Conservation (phyloP, 2,888 invertebrate species). For the Sarcophaga rosellei region DNA sequence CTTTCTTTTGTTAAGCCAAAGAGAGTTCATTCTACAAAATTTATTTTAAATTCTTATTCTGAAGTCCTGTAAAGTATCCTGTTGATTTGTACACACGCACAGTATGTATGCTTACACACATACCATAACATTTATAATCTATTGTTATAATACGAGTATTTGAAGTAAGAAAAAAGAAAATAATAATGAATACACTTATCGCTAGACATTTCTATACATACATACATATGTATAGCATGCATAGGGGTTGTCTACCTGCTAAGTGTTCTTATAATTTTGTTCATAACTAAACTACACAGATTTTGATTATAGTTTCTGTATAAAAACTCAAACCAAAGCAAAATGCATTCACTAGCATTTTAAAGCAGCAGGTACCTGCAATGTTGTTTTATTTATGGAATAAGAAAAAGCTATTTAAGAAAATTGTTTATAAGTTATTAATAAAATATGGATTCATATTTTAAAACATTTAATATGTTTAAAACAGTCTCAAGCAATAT, state of each 20-base stretch:
- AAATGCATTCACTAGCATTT: background rate
- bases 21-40: background rate
- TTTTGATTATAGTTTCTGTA: conserved; percentile 12
- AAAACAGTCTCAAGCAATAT: background rate
- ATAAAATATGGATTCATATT: too few relatives aligned
- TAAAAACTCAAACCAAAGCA: background rate
- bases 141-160: background rate
- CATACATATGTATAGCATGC: background rate
- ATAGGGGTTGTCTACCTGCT: conserved; percentile 44
- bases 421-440: background rate
- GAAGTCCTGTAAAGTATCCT: background rate
- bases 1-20: background rate
- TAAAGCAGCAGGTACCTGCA: background rate
- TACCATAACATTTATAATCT: background rate
- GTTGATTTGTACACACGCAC: too few relatives aligned
- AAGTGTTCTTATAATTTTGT: conserved; percentile 15
- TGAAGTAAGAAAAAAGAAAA: background rate
- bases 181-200: background rate
- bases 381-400: background rate
- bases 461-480: too few relatives aligned
- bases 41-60: background rate
- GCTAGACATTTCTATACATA: background rate
- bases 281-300: background rate
- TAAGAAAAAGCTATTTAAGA: background rate
- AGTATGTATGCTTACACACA: background rate